Conservation (phyloP, 2,113 vertebrate genomes). For the Nettapus auritus region DNA sequence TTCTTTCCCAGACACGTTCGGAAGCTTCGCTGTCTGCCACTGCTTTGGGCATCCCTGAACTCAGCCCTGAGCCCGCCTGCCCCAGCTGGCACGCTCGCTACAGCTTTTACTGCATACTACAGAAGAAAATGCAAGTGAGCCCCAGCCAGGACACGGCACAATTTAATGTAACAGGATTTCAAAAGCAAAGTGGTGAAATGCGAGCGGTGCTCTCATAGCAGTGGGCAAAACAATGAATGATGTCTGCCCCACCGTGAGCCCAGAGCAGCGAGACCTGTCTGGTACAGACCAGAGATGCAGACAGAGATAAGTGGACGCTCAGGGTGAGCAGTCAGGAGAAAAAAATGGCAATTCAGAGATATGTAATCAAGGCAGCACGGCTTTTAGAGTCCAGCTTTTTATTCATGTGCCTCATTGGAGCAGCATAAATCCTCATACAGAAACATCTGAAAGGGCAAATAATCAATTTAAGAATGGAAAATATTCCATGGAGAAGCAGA, state of each 20-base stretch:
- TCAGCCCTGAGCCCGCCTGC: neutral
- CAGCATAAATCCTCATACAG: neutral
- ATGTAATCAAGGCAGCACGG: neutral
- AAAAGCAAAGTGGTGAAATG: neutral
- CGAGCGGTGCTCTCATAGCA: neutral
- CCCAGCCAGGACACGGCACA: neutral
- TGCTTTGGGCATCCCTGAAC: neutral
- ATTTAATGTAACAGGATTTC: neutral
- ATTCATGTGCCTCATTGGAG: neutral
- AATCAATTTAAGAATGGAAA: neutral
- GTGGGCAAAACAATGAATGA: neutral
- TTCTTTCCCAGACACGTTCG: neutral
- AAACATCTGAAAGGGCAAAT: neutral
- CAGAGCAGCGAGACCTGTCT: neutral
- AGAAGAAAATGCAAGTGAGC: neutral
- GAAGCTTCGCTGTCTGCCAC: neutral
- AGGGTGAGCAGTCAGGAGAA: neutral
- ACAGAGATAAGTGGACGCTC: neutral
- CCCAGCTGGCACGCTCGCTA: neutral
- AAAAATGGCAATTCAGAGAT: neutral
- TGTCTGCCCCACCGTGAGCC: neutral
- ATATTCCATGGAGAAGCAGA: neutral
- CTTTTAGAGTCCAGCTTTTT: neutral
- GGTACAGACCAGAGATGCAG: neutral
- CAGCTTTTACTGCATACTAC: neutral